A percentile compares a stretch with the other conserved stretches of the same genome.
phyloP scores from a whole-genome alignment of 2,888 invertebrate genomes.

The Microplitis deprimator region DNA sequence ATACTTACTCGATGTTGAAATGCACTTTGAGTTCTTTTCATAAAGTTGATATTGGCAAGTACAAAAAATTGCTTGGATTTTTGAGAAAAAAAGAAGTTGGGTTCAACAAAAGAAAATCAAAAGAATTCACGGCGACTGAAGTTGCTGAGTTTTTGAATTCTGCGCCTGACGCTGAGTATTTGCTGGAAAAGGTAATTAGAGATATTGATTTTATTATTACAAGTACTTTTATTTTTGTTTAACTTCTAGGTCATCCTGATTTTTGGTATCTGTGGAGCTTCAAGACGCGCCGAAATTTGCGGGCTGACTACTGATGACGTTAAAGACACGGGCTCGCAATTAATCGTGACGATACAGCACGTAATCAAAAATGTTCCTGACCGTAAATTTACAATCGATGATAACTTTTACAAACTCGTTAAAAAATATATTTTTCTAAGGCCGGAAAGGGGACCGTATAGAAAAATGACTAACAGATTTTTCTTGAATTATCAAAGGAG shows the following conservation, averaged over 20 bases:
- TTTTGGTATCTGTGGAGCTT: slow-evolving; percentile 38
- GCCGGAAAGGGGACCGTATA: slow-evolving; percentile 35
- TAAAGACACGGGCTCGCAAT: slow-evolving; percentile 6
- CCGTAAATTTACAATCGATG: slow-evolving; percentile 44
- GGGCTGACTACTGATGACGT: slow-evolving; percentile 23
- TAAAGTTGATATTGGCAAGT: slow-evolving; percentile 49
- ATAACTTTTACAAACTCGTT: slow-evolving; percentile 41
- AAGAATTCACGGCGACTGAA: slow-evolving; percentile 55
- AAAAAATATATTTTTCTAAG: slow-evolving; percentile 43
- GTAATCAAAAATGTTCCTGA: slow-evolving; percentile 22
- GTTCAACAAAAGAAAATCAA: slow-evolving; percentile 57
- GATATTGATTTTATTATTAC: slow-evolving; percentile 44
- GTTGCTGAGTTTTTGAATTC: slow-evolving; percentile 53
- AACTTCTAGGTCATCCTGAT: slow-evolving; percentile 33
- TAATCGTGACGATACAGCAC: slow-evolving; percentile 23
- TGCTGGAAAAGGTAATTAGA: slow-evolving; percentile 50
- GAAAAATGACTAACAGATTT: slow-evolving; percentile 37
- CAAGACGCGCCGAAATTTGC: slow-evolving; percentile 24
- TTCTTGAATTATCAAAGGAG: slow-evolving; percentile 48
- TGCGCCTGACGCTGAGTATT: slow-evolving; percentile 54
- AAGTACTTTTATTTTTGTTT: slow-evolving; percentile 32
- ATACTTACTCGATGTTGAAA: slow-evolving; percentile 54
- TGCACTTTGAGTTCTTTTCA: slow-evolving; percentile 47
- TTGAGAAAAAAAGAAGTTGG: slow-evolving; percentile 56
- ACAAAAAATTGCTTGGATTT: slow-evolving; percentile 48